These are phyloP conservation scores for Isoperla grammatica DNA, from an alignment of 2,888 invertebrate genomes.

Conservation along the genomic window DNA sequence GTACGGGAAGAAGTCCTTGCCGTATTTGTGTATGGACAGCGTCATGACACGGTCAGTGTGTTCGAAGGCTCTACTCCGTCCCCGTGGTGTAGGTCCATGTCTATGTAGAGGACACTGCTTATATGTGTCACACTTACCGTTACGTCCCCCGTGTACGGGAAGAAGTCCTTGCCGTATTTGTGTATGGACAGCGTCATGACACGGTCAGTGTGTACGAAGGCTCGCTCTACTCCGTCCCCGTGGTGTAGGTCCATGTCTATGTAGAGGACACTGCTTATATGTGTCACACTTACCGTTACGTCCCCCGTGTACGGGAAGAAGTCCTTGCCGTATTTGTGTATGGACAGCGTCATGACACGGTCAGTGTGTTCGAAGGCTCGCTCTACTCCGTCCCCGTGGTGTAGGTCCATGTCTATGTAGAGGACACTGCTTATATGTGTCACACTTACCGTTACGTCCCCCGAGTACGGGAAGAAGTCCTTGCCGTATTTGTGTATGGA, in stretches of 20 bases:
- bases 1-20: conserved; percentile 94
- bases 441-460: conserved; percentile 82
- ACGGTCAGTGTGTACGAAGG: conserved; percentile 97
- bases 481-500: conserved; percentile 97
- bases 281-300: conserved; percentile 89
- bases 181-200: conserved; percentile 99
- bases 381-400: conserved; percentile 99
- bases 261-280: conserved; percentile 93
- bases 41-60: conserved; percentile 99
- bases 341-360: conserved; percentile 98
- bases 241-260: conserved; percentile 99
- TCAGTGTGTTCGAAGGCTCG: conserved; percentile 99
- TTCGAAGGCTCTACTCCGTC: conserved; percentile 99
- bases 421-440: conserved; percentile 96
- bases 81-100: conserved; percentile 99
- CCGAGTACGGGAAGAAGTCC: conserved; percentile 98
- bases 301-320: conserved; percentile 97
- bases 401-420: conserved; percentile 99
- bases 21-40: conserved; percentile 98
- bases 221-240: conserved; percentile 99
- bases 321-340: conserved; percentile 95
- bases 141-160: conserved; percentile 87
- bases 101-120: conserved; percentile 95
- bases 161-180: conserved; percentile 95
- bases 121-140: conserved; percentile 95